Base-by-base conservation (phyloP, 64 coral and sea anemone species). In the Porites lutea region DNA sequence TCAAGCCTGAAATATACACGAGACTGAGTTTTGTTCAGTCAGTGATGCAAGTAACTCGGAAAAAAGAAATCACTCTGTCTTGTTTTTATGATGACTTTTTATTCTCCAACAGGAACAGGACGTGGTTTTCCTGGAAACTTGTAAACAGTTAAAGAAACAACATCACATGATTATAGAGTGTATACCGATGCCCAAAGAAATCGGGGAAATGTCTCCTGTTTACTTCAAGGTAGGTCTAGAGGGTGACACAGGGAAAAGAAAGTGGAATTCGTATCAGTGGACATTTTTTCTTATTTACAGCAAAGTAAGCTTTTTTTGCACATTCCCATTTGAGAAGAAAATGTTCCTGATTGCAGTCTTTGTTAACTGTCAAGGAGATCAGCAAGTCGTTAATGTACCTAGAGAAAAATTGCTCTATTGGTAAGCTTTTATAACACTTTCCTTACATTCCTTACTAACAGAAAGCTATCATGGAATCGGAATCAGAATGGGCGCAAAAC, bases 381-480 rank as follows among this genome's bases (percentile, higher is more conserved):
- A 37, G 27, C 27, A 37, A 37, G 27, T 37, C 27, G 27, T 37
- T 37, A 37, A 37, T 37, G 27, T 37, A 37, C 27, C 27, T 37
- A 37, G 27, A 37, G 1, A 37, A 37, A 37, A 37, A 37, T 37
- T 37, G 0, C 27, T 37, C 27, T 37, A 37, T 37, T 37, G 2
- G 0, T 47, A 5, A 67, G 18, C 49, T 48, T 20, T 3, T 13
- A 6, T 23, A 58, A 4, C 0, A 80, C 6, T 10, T 15, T 43
- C 9, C 37, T 68, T 27, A 0, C 66, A 51, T 79, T 57, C 77
- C 5, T 51, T 48, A 43, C 7, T 49, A 82, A 78, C 59, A 99
- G 97, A 99, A 99, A 99, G 97, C 97, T 18, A 99, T 99, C 48
- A 43, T 93, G 8, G 97, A 99, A 62, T 93, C 97, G 15, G 97